Evolutionary conservation across 2,113 vertebrate genomes (phyloP), one percentile per base, ranked within the genome.

Genomic region (Phrynosoma platyrhinos): DNA sequence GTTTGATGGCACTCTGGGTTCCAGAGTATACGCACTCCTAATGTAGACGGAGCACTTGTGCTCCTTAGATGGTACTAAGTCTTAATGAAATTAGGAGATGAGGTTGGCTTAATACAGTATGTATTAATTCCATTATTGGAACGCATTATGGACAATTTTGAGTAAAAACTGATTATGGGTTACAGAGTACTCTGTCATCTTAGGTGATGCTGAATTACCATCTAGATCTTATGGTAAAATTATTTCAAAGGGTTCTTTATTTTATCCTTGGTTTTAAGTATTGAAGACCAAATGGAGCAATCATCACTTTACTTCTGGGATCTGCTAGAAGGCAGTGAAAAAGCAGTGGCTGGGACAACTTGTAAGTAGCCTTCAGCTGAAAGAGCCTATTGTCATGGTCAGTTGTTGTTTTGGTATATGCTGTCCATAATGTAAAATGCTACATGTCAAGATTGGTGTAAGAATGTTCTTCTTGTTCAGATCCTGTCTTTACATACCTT

Each of bases 281-380:
- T 99, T 90, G 96, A 97, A 92, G 97, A 98, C 93, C 98, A 99
- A 95, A 99, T 99, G 98, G 98, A 98, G 82, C 96, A 97, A 87
- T 98, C 98, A 1, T 97, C 98, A 85, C 89, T 97, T 72, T 97
- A 97, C 92, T 98, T 98, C 92, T 94, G 98, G 96, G 98, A 99
- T 91, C 97, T 99, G 88, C 91, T 99, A 92, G 98, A 99, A 94
- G 98, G 98, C 85, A 98, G 95, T 68, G 98, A 99, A 87, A 97
- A 98, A 91, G 95, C 97, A 72, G 98, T 99, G 90, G 98, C 97
- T 91, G 98, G 98, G 86, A 98, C 98, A 10, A 98, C 98, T 71
- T 99, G 99, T 99, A 91, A 98, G 98, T 98, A 74, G 90, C 32
- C 77, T 85, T 85, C 88, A 42, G 40, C 55, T 32, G 7, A 81